Percentiles rank a stretch among this genome's conserved stretches.
Conservation (phyloP, 2,888 invertebrate species). For the Priocnemis perturbator region DNA sequence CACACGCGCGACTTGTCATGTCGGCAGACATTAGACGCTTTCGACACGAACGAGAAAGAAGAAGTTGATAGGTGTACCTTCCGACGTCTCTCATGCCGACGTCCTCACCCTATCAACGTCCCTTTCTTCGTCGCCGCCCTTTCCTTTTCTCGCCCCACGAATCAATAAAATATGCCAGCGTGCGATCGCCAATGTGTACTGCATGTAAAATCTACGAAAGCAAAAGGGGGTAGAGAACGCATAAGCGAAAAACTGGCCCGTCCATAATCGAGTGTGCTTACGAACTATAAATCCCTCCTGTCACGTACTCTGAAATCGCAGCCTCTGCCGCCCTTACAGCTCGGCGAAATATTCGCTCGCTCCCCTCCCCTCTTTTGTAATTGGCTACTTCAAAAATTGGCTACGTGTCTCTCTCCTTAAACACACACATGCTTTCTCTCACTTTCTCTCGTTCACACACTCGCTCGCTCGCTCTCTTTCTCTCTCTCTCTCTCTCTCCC, state of each 20-base stretch:
- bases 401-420: constrained; percentile 26
- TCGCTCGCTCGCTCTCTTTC: constrained; percentile 23
- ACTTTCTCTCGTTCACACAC: constrained; percentile 18
- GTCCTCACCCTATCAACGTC: neutral
- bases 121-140: neutral
- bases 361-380: constrained; percentile 21
- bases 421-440: constrained; percentile 7
- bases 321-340: constrained; percentile 1
- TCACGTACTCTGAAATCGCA: constrained; percentile 14
- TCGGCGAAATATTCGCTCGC: constrained; percentile 1
- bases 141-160: constrained; percentile 7
- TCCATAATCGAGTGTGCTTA: constrained; percentile 40
- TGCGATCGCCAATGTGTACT: constrained; percentile 29
- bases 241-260: constrained; percentile 49
- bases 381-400: constrained; percentile 43
- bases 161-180: constrained; percentile 32
- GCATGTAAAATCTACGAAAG: constrained; percentile 43
- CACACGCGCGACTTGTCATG: neutral
- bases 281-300: constrained; percentile 37
- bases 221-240: too few species aligned
- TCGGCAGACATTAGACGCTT: neutral
- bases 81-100: neutral
- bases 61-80: constrained; percentile 10
- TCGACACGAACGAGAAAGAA: constrained; percentile 12
- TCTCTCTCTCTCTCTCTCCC: constrained; percentile 13